phyloP scores from a whole-genome alignment of 2,797 vertebrate genomes.

The Okamejei kenojei region DNA sequence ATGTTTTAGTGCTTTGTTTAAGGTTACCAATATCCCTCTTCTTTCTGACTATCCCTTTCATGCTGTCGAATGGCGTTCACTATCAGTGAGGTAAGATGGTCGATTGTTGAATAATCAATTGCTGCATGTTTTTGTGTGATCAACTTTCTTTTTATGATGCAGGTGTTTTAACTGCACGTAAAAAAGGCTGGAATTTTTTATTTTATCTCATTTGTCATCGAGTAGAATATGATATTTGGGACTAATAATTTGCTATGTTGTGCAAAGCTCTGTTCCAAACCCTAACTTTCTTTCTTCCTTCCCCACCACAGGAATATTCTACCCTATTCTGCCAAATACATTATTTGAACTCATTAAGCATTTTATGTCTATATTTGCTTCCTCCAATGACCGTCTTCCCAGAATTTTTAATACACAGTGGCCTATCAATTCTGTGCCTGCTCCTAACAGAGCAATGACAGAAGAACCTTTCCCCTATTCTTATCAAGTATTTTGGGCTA shows the following conservation, averaged over 20 bases:
- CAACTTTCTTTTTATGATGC: conserved; percentile 49
- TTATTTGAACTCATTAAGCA: neutral
- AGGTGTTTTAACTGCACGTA: conserved; percentile 39
- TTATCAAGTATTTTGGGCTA: no score
- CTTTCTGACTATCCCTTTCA: conserved; percentile 58
- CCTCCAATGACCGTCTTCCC: neutral
- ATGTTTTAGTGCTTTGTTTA: neutral
- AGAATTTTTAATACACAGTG: neutral
- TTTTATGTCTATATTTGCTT: neutral
- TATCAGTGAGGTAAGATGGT: conserved; percentile 76
- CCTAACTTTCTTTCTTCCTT: neutral
- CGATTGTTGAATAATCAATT: conserved; percentile 55
- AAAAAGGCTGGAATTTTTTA: neutral
- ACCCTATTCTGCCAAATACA: neutral
- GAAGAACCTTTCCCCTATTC: no score
- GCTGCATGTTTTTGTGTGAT: conserved; percentile 65
- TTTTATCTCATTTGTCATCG: neutral
- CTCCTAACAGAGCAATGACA: no score
- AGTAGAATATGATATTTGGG: neutral
- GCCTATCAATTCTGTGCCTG: no score
- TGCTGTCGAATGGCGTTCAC: conserved; percentile 69
- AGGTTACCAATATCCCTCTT: conserved; percentile 57
- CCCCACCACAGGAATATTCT: neutral
- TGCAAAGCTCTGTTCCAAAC: neutral
- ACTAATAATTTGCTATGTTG: neutral